These are phyloP conservation scores for Lagopus muta DNA, from an alignment of 2,113 vertebrate species.

Conservation along the genomic window DNA sequence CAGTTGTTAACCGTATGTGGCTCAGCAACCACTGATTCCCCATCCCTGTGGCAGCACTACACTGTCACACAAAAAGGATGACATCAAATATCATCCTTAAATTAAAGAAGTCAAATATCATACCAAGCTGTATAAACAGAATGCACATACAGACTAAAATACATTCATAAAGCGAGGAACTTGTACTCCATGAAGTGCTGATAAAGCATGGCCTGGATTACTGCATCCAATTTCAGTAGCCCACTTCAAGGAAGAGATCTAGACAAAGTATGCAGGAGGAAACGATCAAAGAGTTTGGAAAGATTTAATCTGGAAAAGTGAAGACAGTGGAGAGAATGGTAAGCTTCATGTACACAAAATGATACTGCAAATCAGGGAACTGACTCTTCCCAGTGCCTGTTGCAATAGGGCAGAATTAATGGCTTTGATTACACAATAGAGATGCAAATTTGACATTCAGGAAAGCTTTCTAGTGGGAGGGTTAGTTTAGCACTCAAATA, in stretches of 20 bases:
- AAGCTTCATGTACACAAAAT: not conserved
- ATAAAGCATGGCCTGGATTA: not conserved
- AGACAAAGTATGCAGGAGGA: not conserved
- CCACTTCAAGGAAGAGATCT: slow-evolving; percentile 1
- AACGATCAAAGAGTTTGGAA: slow-evolving; percentile 13
- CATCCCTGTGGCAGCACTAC: not conserved
- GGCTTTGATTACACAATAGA: not conserved
- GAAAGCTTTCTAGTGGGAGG: slow-evolving; percentile 21
- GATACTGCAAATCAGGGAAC: not conserved
- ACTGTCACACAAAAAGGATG: not conserved
- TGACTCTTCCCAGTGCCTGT: not conserved
- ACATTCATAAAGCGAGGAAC: not conserved
- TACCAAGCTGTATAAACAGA: not conserved
- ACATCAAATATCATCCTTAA: not conserved
- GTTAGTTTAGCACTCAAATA: not conserved
- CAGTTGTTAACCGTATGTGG: not conserved
- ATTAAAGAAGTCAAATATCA: not conserved
- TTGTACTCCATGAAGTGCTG: not conserved
- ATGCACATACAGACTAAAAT: not conserved
- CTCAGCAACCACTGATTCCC: not conserved
- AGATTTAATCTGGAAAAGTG: slow-evolving; percentile 33
- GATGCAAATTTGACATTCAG: slow-evolving; percentile 9
- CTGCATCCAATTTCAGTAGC: not conserved
- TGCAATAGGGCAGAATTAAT: slow-evolving; percentile 33
- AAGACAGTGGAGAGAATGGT: not conserved